Percentiles rank a stretch among this genome's conserved stretches.
These are phyloP conservation scores for Syngnathus acus DNA, from an alignment of 2,797 vertebrate species.

Conservation along the genomic window DNA sequence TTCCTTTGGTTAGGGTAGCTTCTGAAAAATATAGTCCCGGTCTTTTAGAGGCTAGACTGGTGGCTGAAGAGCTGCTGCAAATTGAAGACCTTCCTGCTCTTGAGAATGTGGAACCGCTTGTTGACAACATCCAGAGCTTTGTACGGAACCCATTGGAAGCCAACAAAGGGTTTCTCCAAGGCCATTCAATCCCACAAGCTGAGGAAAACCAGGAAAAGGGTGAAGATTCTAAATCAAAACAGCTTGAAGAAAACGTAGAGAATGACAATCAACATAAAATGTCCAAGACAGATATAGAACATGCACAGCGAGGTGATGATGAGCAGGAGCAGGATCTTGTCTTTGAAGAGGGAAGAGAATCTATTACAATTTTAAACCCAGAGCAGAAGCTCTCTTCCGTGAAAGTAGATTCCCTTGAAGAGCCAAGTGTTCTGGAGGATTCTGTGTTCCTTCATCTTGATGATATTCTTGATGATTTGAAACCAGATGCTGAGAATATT, in stretches of 20 bases:
- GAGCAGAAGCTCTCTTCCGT: neutral
- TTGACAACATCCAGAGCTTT: neutral
- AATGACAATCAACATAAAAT: neutral
- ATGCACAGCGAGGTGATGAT: neutral
- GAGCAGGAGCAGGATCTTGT: neutral
- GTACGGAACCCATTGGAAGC: neutral
- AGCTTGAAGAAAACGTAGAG: neutral
- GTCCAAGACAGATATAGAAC: constrained; percentile 7
- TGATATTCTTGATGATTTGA: neutral
- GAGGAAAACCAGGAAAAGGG: neutral
- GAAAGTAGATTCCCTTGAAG: constrained; percentile 4
- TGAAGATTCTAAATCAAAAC: constrained; percentile 9
- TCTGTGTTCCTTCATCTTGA: neutral
- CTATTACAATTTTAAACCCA: neutral
- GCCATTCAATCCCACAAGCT: neutral
- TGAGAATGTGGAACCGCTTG: neutral
- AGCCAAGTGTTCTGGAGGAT: constrained; percentile 22
- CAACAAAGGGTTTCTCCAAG: constrained; percentile 5
- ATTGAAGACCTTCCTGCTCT: constrained; percentile 26
- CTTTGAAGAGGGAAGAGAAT: neutral
- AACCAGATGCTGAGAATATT: neutral
- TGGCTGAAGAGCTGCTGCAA: constrained; percentile 51
- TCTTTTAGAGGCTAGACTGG: constrained; percentile 50
- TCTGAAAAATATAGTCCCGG: constrained; percentile 25
- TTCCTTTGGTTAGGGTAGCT: neutral